Conservation (phyloP, 2,113 vertebrate species). For the Dendropsophus ebraccatus region DNA sequence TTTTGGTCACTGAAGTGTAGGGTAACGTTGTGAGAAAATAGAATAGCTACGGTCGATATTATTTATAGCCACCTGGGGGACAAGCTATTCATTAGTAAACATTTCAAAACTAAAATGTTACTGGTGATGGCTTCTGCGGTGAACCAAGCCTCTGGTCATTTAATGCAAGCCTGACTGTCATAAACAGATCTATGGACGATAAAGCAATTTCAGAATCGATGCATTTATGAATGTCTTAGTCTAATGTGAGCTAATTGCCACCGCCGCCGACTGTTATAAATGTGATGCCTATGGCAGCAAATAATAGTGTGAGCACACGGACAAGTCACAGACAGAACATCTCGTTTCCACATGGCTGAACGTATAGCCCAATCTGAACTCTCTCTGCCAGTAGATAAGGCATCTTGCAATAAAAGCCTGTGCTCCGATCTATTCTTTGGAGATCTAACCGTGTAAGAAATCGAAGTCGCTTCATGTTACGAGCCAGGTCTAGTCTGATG, state of each 20-base stretch:
- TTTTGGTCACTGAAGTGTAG: background rate
- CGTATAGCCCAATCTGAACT: constrained; percentile 7
- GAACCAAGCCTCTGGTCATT: background rate
- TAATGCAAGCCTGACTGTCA: background rate
- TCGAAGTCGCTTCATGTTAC: constrained; percentile 41
- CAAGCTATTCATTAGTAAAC: background rate
- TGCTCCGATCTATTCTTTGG: constrained; percentile 30
- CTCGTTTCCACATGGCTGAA: constrained; percentile 43
- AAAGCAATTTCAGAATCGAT: constrained; percentile 20
- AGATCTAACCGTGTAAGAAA: constrained; percentile 33
- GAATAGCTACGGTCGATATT: background rate
- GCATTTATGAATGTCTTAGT: constrained; percentile 4
- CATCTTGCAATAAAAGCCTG: constrained; percentile 31
- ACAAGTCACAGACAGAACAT: constrained; percentile 21
- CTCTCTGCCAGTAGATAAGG: background rate
- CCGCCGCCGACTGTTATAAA: constrained; percentile 5
- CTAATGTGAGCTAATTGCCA: constrained; percentile 44
- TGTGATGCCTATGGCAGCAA: constrained; percentile 23
- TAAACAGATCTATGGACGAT: background rate
- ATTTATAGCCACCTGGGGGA: background rate
- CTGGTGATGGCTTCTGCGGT: background rate
- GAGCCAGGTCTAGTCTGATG: constrained; percentile 19
- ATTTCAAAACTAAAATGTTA: background rate
- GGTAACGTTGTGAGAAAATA: background rate
- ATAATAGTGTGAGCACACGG: constrained; percentile 17